Evolutionary conservation across 1,140 invertebrate genomes (phyloP).

Genomic region (Pararge aegeria): DNA sequence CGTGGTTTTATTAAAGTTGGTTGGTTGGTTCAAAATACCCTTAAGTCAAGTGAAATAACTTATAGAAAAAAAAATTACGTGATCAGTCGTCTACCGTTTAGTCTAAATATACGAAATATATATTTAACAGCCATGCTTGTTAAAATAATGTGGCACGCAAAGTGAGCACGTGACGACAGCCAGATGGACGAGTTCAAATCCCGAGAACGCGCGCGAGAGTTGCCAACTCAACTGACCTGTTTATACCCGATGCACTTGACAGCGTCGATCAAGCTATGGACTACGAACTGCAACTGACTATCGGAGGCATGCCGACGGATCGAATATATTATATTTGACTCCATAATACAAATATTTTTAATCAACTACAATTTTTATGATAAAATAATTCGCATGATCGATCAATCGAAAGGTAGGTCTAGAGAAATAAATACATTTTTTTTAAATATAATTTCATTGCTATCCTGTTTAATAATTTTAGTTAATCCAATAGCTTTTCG

Average conservation of each 20-base stretch:
- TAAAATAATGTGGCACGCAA: slow-evolving; percentile 12
- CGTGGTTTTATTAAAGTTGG: too few species aligned
- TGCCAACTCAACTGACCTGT: slow-evolving; percentile 52
- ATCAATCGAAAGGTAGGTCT: neutral
- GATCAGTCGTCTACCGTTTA: neutral
- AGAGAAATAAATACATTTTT: too few species aligned
- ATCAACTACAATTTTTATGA: neutral
- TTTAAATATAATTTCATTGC: too few species aligned
- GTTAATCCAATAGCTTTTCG: too few species aligned
- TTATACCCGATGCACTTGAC: slow-evolving; percentile 39
- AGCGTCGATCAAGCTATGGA: slow-evolving; percentile 41
- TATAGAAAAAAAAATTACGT: too few species aligned
- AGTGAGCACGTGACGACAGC: slow-evolving; percentile 42
- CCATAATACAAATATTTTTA: neutral
- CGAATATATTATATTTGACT: neutral
- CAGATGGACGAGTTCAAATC: slow-evolving; percentile 58
- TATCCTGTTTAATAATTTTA: too few species aligned
- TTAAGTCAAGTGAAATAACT: too few species aligned
- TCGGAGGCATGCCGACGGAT: slow-evolving; percentile 2
- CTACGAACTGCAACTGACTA: slow-evolving; percentile 8
- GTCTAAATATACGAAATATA: neutral
- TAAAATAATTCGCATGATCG: neutral
- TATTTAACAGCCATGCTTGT: neutral
- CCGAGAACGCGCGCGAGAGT: slow-evolving; percentile 35
- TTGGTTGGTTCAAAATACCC: too few species aligned